These are phyloP conservation scores for Tribolium madens DNA, from an alignment of 1,140 invertebrate genomes.

Conservation along the genomic window DNA sequence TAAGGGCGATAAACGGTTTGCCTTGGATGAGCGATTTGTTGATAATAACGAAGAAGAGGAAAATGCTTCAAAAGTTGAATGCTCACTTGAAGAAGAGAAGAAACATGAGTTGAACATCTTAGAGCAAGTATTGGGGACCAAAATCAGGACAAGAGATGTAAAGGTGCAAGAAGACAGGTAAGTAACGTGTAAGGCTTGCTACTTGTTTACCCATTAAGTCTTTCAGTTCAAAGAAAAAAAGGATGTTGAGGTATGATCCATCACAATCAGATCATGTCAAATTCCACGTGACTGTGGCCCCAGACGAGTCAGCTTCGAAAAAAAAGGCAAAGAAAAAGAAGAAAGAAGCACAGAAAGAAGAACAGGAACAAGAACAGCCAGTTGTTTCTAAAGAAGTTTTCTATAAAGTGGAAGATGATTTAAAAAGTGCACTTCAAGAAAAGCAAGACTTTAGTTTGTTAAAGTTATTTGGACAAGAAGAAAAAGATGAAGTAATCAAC, in stretches of 20 bases:
- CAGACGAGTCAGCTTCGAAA: slow-evolving; percentile 43
- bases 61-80: neutral
- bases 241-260: slow-evolving; percentile 75
- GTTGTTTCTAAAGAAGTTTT: slow-evolving; percentile 74
- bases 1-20: neutral
- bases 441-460: slow-evolving; percentile 71
- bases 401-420: slow-evolving; percentile 72
- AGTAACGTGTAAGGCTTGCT: neutral
- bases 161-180: neutral
- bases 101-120: slow-evolving; percentile 6
- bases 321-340: slow-evolving; percentile 63
- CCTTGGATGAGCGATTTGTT: neutral
- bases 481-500: slow-evolving; percentile 47
- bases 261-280: slow-evolving; percentile 68
- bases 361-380: slow-evolving; percentile 56
- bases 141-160: neutral
- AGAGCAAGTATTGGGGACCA: slow-evolving; percentile 6
- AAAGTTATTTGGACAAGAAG: slow-evolving; percentile 67
- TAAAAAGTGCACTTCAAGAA: slow-evolving; percentile 69
- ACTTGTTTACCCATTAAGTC: neutral
- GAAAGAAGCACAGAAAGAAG: slow-evolving; percentile 54
- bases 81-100: neutral
- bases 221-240: slow-evolving; percentile 41
- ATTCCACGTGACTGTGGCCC: slow-evolving; percentile 39
- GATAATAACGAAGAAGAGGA: neutral